These are phyloP conservation scores for Gallinago stenura DNA, from an alignment of 2,797 vertebrate genomes.

Conservation along the genomic window DNA sequence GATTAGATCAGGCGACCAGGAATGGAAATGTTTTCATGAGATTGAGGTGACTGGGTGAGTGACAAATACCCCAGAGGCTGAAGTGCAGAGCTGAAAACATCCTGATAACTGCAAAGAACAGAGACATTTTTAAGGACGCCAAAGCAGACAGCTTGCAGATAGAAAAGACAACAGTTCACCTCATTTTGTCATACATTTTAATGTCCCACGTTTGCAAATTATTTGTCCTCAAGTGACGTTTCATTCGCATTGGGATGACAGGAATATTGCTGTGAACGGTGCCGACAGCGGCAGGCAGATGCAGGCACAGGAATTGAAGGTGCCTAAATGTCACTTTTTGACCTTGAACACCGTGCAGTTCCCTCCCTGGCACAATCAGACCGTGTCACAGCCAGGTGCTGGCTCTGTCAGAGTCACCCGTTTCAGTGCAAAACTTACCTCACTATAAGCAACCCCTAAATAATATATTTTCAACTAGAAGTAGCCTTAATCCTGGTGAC, in stretches of 20 bases:
- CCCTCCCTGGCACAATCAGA: too few relatives aligned
- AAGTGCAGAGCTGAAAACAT: background rate
- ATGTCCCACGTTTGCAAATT: background rate
- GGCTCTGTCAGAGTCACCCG: background rate
- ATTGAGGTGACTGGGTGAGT: background rate
- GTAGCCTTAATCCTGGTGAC: too few relatives aligned
- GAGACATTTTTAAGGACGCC: background rate
- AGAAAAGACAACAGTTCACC: background rate
- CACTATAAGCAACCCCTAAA: background rate
- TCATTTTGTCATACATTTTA: background rate
- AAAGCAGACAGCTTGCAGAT: background rate
- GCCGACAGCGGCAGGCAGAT: background rate
- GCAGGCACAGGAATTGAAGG: accelerated
- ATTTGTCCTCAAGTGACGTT: background rate
- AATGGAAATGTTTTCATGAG: background rate
- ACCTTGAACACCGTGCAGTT: background rate
- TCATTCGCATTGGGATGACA: accelerated
- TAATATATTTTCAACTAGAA: background rate
- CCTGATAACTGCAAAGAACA: background rate
- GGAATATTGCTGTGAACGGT: background rate
- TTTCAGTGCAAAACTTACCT: background rate
- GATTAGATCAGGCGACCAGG: background rate
- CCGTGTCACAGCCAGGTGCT: background rate
- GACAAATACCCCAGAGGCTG: background rate
- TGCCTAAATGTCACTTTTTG: background rate